These are phyloP conservation scores for Synergus umbraculus DNA, from an alignment of 2,888 invertebrate species.

Conservation along the genomic window DNA sequence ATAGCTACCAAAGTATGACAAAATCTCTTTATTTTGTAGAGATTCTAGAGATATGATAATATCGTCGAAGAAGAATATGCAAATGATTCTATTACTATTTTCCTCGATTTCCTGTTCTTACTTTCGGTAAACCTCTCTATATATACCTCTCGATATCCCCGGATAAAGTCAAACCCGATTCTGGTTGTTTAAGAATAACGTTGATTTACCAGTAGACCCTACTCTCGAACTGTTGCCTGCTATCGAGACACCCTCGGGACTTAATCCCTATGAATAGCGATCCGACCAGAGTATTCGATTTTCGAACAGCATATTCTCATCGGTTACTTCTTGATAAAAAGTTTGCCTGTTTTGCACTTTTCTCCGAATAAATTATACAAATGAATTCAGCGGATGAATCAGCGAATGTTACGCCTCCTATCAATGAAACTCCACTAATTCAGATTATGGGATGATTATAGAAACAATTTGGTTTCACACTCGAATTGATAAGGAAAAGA, in stretches of 20 bases:
- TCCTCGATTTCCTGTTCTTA: not conserved
- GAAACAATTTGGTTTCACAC: not conserved
- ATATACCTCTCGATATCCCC: not conserved
- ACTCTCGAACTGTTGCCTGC: conserved; percentile 40
- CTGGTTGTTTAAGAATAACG: conserved; percentile 60
- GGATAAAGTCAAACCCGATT: conserved; percentile 37
- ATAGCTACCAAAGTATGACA: not conserved
- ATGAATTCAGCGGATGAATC: no score
- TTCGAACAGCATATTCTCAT: conserved; percentile 45
- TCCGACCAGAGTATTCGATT: conserved; percentile 58
- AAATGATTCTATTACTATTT: not conserved
- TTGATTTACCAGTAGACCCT: conserved; percentile 48
- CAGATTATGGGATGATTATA: no score
- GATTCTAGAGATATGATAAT: not conserved
- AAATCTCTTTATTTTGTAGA: not conserved
- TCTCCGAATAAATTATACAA: not conserved
- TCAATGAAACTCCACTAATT: no score
- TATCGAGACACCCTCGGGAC: conserved; percentile 49
- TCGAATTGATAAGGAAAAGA: not conserved
- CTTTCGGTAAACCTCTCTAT: no score
- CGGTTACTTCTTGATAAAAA: conserved; percentile 42
- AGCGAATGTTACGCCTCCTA: no score
- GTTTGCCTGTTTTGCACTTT: conserved; percentile 43
- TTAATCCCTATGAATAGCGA: conserved; percentile 56
- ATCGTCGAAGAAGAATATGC: not conserved